Evolutionary conservation across 2,113 vertebrate genomes (phyloP).

Genomic region (Vidua chalybeata): DNA sequence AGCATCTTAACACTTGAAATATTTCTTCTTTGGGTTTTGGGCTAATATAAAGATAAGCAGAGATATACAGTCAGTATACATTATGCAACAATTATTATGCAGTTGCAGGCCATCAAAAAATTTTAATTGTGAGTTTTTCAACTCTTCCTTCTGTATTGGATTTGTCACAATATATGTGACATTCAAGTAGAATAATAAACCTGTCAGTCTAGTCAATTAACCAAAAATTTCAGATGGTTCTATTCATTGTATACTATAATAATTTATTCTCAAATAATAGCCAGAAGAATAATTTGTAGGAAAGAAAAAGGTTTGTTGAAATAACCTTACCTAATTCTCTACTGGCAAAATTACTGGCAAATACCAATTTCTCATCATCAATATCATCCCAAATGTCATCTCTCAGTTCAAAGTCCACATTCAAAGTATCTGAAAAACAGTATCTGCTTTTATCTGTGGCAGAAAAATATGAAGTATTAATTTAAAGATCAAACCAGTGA

Average conservation of each 20-base stretch:
- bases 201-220: background rate
- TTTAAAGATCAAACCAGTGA: background rate
- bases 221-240: background rate
- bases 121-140: background rate
- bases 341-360: slow-evolving; percentile 66
- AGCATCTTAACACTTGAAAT: background rate
- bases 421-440: slow-evolving; percentile 67
- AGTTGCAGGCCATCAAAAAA: background rate
- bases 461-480: background rate
- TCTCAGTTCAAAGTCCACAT: slow-evolving; percentile 84
- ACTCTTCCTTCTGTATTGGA: background rate
- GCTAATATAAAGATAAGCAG: background rate
- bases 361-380: slow-evolving; percentile 81
- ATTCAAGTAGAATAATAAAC: background rate
- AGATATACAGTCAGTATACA: background rate
- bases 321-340: slow-evolving; percentile 67
- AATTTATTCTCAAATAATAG: background rate
- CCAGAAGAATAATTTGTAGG: background rate
- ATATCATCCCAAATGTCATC: slow-evolving; percentile 89
- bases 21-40: background rate
- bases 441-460: slow-evolving; percentile 12
- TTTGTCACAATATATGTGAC: background rate
- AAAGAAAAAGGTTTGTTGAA: background rate
- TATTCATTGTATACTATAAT: background rate
- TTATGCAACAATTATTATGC: background rate